Evolutionary conservation across 92 coral and sea anemone species (phyloP), one percentile per base, ranked within the genome.

Genomic region (Epizoanthus rinbou): DNA sequence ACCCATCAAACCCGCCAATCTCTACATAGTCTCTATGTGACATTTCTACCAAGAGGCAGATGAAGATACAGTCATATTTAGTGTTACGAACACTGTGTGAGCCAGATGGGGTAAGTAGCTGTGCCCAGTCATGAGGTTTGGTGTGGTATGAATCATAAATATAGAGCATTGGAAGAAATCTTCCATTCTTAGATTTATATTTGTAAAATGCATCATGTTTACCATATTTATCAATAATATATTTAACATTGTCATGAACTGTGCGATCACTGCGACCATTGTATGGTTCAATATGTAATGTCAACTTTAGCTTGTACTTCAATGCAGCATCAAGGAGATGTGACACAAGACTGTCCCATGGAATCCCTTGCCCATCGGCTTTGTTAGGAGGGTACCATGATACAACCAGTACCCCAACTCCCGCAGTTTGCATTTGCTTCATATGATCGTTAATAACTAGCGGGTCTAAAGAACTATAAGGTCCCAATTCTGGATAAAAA

Each of bases 321-420:
- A 69, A 87, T 0, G 98, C 99, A 69, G 87, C 90, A 65, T 91
- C 89, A 43, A 96, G 86, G 35, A 96, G 82, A 2, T 80, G 57
- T 19, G 91, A 88, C 2, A 94, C 85, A 7, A 96, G 76, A 11
- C 57, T 31, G 57, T 96, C 99, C 66, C 90, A 85, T 56, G 96
- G 94, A 31, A 85, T 87, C 54, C 99, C 99, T 76, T 96, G 96
- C 21, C 85, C 90, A 57, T 96, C 99, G 28, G 98, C 92, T 78
- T 88, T 94, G 3, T 85, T 87, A 72, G 92, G 91, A 81, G 99
- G 99, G 72, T 96, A 96, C 99, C 99, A 96, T 13, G 99, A 96
- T 52, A 89, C 88, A 16, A 84, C 99, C 62, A 96, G 63, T 18
- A 96, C 99, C 80, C 99, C 99, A 16, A 94, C 90, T 22, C 99